phyloP scores from a whole-genome alignment of 1,140 invertebrate species.

The Hyles vespertilio region DNA sequence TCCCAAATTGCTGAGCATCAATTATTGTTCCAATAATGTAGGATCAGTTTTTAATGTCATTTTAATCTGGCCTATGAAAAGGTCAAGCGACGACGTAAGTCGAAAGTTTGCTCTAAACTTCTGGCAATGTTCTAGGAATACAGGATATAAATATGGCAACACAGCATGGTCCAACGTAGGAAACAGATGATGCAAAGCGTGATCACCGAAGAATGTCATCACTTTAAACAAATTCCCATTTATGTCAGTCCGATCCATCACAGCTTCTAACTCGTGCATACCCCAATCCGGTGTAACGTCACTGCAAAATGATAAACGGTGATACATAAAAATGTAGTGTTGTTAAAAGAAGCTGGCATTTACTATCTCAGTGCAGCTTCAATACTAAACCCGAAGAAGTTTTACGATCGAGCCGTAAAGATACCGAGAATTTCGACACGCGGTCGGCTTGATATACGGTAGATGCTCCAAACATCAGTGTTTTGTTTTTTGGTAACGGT shows the following conservation, averaged over 20 bases:
- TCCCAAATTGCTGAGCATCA: not conserved
- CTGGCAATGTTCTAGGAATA: constrained; percentile 80
- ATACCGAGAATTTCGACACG: constrained; percentile 5
- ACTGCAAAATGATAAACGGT: constrained; percentile 28
- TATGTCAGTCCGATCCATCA: constrained; percentile 83
- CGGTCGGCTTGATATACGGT: not conserved
- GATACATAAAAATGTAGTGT: constrained; percentile 1
- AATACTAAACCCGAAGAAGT: constrained; percentile 2
- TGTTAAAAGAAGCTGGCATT: constrained; percentile 4
- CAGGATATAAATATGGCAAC: constrained; percentile 79
- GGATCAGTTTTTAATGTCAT: constrained; percentile 47
- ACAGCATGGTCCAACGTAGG: constrained; percentile 88
- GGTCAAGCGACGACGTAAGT: constrained; percentile 76
- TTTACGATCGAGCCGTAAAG: constrained; percentile 6
- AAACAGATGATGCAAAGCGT: constrained; percentile 88
- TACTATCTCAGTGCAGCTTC: constrained; percentile 1
- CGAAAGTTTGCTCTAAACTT: constrained; percentile 81
- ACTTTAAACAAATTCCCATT: constrained; percentile 81
- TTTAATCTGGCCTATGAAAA: constrained; percentile 82
- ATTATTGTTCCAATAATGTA: constrained; percentile 17
- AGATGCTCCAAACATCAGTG: not conserved
- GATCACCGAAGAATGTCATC: constrained; percentile 84
- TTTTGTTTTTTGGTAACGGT: not conserved
- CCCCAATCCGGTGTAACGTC: constrained; percentile 83
- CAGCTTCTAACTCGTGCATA: constrained; percentile 84